phyloP scores from a whole-genome alignment of 2,797 vertebrate species.

The Heteromormyrus szaboi region DNA sequence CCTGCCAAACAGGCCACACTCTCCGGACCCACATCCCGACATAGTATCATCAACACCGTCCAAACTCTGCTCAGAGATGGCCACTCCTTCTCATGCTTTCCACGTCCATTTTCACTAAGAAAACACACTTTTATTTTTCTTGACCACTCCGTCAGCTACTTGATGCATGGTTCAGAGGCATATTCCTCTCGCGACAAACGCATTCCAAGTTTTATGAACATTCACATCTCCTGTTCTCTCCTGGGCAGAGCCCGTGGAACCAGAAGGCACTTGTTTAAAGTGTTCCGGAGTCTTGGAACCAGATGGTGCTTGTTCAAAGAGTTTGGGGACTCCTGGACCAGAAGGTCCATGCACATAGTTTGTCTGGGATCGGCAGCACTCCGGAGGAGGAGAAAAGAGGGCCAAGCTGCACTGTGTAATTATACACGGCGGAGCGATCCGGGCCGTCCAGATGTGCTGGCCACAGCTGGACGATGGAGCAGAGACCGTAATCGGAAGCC shows the following conservation, averaged over 20 bases:
- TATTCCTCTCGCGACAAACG: neutral
- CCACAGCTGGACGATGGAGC: neutral
- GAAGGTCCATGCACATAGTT: constrained; percentile 8
- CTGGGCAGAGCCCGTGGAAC: constrained; percentile 1
- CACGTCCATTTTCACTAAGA: neutral
- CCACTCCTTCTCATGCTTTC: neutral
- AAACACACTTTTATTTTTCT: neutral
- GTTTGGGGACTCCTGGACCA: constrained; percentile 11
- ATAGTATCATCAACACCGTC: neutral
- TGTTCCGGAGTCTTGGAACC: constrained; percentile 3
- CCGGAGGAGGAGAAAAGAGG: neutral
- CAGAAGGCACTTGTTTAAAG: constrained; percentile 19
- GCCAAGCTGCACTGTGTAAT: neutral
- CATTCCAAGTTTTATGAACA: neutral
- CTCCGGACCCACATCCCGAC: neutral
- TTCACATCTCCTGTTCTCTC: neutral
- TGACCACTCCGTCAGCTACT: neutral
- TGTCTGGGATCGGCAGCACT: constrained; percentile 4
- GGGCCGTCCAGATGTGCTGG: constrained; percentile 16
- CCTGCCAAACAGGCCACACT: neutral
- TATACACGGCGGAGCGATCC: constrained; percentile 12
- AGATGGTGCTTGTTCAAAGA: constrained; percentile 5
- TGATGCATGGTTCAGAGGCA: neutral
- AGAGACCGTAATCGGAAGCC: neutral
- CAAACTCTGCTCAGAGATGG: neutral